Evolutionary conservation across 23 tunicate species (phyloP).

Genomic region (Ciona savignyi): DNA sequence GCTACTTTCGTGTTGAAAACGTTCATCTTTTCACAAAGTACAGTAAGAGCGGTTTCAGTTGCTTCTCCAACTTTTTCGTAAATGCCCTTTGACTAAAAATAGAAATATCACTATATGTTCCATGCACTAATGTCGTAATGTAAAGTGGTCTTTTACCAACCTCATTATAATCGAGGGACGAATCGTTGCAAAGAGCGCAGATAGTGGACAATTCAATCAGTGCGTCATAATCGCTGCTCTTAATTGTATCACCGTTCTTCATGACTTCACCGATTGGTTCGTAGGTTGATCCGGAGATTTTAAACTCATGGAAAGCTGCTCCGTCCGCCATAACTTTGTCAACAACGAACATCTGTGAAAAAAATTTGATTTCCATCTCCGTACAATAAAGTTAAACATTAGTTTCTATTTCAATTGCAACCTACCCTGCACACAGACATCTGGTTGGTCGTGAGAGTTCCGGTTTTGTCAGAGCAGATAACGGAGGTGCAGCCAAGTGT

Average conservation of each 20-base stretch:
- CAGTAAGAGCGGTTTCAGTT: constrained; percentile 96
- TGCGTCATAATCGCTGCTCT: constrained; percentile 76
- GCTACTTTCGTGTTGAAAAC: constrained; percentile 82
- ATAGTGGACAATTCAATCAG: constrained; percentile 94
- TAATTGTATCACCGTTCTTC: constrained; percentile 65
- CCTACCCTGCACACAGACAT: constrained; percentile 88
- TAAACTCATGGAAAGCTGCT: constrained; percentile 68
- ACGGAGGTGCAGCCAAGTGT: constrained; percentile 99
- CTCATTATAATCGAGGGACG: constrained; percentile 95
- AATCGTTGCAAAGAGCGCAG: constrained; percentile 98
- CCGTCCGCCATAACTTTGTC: constrained; percentile 69
- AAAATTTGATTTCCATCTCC: neutral
- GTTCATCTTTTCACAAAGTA: constrained; percentile 97
- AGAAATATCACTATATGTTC: too few relatives aligned
- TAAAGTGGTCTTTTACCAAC: neutral
- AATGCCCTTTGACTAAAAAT: constrained; percentile 73
- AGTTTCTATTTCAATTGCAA: neutral
- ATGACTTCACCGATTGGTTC: constrained; percentile 92
- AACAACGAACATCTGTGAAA: constrained; percentile 62
- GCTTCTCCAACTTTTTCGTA: constrained; percentile 99
- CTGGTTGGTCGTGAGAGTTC: constrained; percentile 98
- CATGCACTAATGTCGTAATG: neutral
- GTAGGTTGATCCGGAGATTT: constrained; percentile 96
- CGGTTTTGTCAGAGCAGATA: constrained; percentile 99
- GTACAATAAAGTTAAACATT: neutral